Conservation (phyloP, 2,888 invertebrate genomes). For the Cynaeus angustus region DNA sequence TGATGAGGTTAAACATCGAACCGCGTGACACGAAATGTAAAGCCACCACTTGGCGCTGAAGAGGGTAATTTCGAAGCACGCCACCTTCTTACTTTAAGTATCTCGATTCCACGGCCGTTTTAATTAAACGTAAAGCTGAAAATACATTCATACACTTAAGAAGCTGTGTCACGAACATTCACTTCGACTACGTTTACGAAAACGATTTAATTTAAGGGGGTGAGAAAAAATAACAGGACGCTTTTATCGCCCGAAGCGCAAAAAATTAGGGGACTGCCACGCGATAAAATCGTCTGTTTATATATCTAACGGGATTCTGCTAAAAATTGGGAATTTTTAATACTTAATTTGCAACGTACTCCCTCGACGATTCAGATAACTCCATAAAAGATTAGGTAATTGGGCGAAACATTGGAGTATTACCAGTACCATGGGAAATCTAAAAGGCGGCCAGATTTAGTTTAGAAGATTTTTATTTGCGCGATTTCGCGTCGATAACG, state of each 20-base stretch:
- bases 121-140: conserved; percentile 56
- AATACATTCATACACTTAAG: conserved; percentile 57
- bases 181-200: conserved; percentile 39
- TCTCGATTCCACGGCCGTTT: conserved; percentile 55
- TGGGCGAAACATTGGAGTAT: conserved; percentile 17
- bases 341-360: conserved; percentile 27
- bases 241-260: conserved; percentile 36
- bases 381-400: conserved; percentile 34
- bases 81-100: conserved; percentile 54
- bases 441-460: conserved; percentile 10
- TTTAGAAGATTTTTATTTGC: conserved; percentile 15
- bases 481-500: conserved; percentile 7
- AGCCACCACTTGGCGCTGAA: conserved; percentile 47
- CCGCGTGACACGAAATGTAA: conserved; percentile 54
- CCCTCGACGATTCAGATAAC: conserved; percentile 20
- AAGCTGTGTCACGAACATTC: conserved; percentile 53
- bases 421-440: conserved; percentile 33
- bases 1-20: conserved; percentile 50
- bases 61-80: conserved; percentile 53
- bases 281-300: conserved; percentile 27
- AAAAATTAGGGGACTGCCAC: conserved; percentile 26
- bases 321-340: conserved; percentile 34
- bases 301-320: conserved; percentile 11
- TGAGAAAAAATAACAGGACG: conserved; percentile 36
- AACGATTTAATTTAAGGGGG: conserved; percentile 46